Conservation (phyloP, 2,113 vertebrate species). For the Phaethornis superciliosus region DNA sequence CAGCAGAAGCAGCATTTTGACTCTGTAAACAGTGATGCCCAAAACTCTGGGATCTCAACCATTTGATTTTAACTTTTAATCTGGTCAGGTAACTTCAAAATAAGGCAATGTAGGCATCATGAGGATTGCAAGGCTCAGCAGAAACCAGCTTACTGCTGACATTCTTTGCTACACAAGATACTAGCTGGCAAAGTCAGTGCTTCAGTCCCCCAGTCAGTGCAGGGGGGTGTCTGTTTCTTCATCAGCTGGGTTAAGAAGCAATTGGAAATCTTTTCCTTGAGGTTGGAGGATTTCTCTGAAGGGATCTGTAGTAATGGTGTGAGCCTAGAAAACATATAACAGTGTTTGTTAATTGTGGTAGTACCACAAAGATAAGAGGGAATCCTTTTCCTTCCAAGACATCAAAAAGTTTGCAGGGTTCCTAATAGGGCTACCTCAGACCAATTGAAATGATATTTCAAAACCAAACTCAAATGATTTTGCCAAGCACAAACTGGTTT, state of each 20-base stretch:
- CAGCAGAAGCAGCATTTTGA: not conserved
- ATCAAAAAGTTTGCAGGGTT: not conserved
- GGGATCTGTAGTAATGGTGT: slow-evolving; percentile 69
- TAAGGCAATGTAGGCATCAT: not conserved
- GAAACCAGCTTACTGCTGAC: not conserved
- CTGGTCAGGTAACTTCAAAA: not conserved
- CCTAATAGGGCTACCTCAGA: not conserved
- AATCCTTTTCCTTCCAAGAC: not conserved
- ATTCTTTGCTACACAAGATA: not conserved
- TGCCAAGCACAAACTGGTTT: not conserved
- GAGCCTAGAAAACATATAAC: slow-evolving; percentile 70
- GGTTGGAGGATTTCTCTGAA: slow-evolving; percentile 69
- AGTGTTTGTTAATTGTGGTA: not conserved
- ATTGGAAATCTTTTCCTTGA: slow-evolving; percentile 75
- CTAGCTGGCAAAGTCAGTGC: not conserved
- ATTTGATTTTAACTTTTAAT: not conserved
- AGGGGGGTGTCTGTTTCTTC: not conserved
- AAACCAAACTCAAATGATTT: not conserved
- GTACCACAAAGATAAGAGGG: not conserved
- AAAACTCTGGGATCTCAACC: not conserved
- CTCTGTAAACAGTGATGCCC: not conserved
- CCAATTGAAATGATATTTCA: not conserved
- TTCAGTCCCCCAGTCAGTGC: not conserved
- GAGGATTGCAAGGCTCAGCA: not conserved
- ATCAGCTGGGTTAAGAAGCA: slow-evolving; percentile 50